Percentiles rank a stretch among this genome's conserved stretches.
These are phyloP conservation scores for Drosophila meridiana DNA, from an alignment of 2,888 invertebrate species.

Conservation along the genomic window DNA sequence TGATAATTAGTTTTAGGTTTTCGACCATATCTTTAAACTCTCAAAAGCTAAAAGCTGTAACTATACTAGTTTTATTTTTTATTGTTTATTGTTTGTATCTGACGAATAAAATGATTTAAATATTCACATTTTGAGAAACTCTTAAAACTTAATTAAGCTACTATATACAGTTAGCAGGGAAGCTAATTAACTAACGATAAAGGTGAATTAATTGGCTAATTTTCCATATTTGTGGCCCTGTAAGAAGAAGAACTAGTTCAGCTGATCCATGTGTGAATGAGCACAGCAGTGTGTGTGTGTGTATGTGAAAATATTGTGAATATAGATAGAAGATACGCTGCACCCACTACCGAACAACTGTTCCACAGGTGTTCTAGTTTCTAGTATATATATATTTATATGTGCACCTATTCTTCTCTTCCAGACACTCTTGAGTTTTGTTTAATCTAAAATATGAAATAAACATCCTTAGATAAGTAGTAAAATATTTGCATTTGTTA, in stretches of 20 bases:
- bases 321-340: no score
- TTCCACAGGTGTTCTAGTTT: no score
- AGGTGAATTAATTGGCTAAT: background rate
- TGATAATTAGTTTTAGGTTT: background rate
- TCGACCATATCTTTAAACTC: background rate
- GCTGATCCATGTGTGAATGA: background rate
- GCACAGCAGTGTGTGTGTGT: background rate
- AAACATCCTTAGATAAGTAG: background rate
- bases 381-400: no score
- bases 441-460: background rate
- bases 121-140: background rate
- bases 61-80: no score
- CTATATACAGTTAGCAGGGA: background rate
- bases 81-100: background rate
- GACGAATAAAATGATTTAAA: background rate
- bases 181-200: background rate
- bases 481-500: constrained; percentile 24
- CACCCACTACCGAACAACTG: no score
- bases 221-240: background rate
- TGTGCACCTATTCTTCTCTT: no score
- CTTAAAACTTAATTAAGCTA: background rate
- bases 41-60: background rate
- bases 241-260: background rate
- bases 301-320: no score
- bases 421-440: background rate